Evolutionary conservation across 2,797 vertebrate genomes (phyloP).

Genomic region (Hippocampus kuda): DNA sequence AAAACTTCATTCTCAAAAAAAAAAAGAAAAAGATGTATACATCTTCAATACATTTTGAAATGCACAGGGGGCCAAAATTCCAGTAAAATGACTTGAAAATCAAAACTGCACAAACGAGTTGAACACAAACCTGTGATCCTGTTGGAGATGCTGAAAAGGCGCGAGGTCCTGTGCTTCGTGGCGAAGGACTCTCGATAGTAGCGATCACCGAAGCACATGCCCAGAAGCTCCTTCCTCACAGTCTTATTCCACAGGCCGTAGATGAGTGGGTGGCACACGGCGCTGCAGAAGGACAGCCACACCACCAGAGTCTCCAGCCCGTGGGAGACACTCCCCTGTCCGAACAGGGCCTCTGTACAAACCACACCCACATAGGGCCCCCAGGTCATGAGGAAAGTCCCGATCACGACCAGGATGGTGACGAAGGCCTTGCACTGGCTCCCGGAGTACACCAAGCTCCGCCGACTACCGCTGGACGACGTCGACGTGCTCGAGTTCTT

Average conservation of each 20-base stretch:
- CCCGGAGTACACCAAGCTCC: slow-evolving; percentile 85
- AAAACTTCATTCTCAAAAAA: too few relatives aligned
- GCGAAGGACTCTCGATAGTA: slow-evolving; percentile 91
- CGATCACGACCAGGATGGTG: slow-evolving; percentile 92
- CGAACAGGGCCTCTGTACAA: slow-evolving; percentile 86
- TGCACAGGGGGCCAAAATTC: too few relatives aligned
- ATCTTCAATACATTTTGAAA: too few relatives aligned
- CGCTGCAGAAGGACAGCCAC: slow-evolving; percentile 92
- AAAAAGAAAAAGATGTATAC: too few relatives aligned
- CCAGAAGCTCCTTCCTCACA: slow-evolving; percentile 90
- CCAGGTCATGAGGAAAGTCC: slow-evolving; percentile 88
- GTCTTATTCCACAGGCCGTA: slow-evolving; percentile 99
- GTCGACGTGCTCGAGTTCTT: slow-evolving; percentile 94
- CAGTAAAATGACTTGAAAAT: too few relatives aligned
- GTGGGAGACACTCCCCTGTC: slow-evolving; percentile 80
- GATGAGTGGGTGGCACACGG: slow-evolving; percentile 90
- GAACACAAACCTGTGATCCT: slow-evolving; percentile 82
- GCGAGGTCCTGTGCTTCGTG: slow-evolving; percentile 78
- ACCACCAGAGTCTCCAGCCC: slow-evolving; percentile 85
- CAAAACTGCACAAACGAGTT: not conserved
- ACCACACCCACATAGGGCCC: slow-evolving; percentile 90
- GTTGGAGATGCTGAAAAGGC: slow-evolving; percentile 96
- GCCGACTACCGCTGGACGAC: slow-evolving; percentile 83
- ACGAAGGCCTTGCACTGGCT: slow-evolving; percentile 96
- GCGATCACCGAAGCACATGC: slow-evolving; percentile 93